phyloP scores from a whole-genome alignment of 2,797 vertebrate genomes.

The Molothrus aeneus region DNA sequence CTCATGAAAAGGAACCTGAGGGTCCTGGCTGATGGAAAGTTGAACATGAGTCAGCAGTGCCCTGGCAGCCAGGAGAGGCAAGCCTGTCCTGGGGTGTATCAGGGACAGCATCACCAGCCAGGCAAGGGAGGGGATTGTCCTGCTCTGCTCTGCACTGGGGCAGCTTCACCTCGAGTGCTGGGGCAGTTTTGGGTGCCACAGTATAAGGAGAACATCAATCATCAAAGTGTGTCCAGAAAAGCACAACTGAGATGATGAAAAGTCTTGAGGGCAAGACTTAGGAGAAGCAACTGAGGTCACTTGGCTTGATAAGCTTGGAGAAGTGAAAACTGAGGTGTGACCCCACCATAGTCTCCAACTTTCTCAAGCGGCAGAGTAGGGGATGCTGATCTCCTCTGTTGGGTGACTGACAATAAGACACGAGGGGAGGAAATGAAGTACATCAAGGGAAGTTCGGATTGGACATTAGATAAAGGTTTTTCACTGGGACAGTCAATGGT shows the following conservation, averaged over 20 bases:
- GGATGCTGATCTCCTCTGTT: neutral
- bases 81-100: fast-evolving
- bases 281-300: neutral
- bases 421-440: neutral
- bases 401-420: fast-evolving
- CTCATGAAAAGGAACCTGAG: neutral
- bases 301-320: neutral
- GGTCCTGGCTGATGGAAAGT: neutral
- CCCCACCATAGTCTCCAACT: neutral
- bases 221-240: neutral
- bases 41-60: no score
- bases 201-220: no score
- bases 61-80: neutral
- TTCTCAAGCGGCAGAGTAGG: neutral
- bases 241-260: neutral
- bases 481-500: neutral
- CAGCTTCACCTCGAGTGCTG: fast-evolving
- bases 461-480: neutral
- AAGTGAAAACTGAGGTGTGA: neutral
- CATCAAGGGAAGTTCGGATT: neutral
- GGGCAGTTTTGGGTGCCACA: neutral
- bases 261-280: neutral
- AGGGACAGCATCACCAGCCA: fast-evolving
- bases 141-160: no score
- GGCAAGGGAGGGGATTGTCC: neutral